Evolutionary conservation across 2,113 vertebrate species (phyloP).

Genomic region (Antechinus stuartii): DNA sequence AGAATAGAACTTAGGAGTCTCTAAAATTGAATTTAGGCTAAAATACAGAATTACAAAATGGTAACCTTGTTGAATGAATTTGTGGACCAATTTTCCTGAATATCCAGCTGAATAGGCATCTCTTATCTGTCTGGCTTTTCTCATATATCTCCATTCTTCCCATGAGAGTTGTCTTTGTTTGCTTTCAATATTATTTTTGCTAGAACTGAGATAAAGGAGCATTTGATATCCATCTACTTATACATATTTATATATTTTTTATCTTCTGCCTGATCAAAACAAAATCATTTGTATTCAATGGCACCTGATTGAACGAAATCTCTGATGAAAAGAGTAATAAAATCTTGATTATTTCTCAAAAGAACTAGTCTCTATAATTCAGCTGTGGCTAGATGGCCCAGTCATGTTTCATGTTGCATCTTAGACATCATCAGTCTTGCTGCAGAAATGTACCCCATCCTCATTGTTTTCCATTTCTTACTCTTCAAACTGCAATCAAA

Average conservation of each 20-base stretch:
- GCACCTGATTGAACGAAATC: neutral
- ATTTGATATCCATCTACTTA: neutral
- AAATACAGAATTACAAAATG: constrained; percentile 26
- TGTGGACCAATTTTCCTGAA: constrained; percentile 6
- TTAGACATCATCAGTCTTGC: neutral
- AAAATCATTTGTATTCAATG: neutral
- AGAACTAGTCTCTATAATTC: neutral
- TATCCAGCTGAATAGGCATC: constrained; percentile 38
- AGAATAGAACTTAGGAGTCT: neutral
- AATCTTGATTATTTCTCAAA: neutral
- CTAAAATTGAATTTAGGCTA: constrained; percentile 14
- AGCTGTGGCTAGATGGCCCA: neutral
- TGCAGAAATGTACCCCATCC: neutral
- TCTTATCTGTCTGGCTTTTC: constrained; percentile 26
- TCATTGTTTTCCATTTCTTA: neutral
- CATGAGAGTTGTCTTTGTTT: constrained; percentile 32
- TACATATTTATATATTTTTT: constrained; percentile 4
- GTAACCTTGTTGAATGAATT: constrained; percentile 38
- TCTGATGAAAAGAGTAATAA: neutral
- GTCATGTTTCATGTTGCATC: neutral
- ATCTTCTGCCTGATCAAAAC: neutral
- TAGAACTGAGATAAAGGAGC: constrained; percentile 19
- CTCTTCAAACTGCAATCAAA: neutral
- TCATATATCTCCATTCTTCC: constrained; percentile 5
- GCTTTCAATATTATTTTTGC: constrained; percentile 6